Conservation (phyloP, 2,888 invertebrate genomes). For the Mermis nigrescens region DNA sequence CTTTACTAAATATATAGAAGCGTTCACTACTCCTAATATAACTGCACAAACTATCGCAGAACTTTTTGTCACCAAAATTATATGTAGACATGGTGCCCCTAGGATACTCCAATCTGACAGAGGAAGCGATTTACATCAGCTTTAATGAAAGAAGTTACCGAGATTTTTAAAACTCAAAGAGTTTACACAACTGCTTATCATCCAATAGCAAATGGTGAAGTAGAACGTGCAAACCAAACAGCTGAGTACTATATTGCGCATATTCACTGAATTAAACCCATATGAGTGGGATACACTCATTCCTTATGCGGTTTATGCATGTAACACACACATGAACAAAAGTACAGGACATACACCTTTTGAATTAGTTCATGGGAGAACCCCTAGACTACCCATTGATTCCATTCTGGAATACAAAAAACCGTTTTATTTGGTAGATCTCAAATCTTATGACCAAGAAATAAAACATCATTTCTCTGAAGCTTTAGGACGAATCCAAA, state of each 20-base stretch:
- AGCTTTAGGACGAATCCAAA: background rate
- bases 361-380: conserved; percentile 12
- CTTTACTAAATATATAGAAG: conserved; percentile 18
- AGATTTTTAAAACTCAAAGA: background rate
- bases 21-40: conserved; percentile 25
- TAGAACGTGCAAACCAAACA: conserved; percentile 17
- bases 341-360: conserved; percentile 17
- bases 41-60: conserved; percentile 24
- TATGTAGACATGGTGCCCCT: background rate
- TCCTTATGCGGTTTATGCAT: conserved; percentile 18
- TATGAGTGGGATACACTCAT: conserved; percentile 22
- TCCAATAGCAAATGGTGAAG: conserved; percentile 14
- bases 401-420: background rate
- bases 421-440: background rate
- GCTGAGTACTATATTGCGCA: conserved; percentile 16
- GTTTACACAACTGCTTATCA: conserved; percentile 12
- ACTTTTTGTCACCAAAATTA: conserved; percentile 9
- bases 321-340: conserved; percentile 16
- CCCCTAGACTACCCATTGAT: conserved; percentile 15
- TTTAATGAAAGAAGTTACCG: background rate
- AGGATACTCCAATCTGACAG: background rate
- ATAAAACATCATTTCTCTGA: background rate
- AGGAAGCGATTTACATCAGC: background rate
- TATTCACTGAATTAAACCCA: conserved; percentile 18
- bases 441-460: background rate